Evolutionary conservation across 2,797 vertebrate species (phyloP), one percentile per base, ranked within the genome.

Genomic region (Coreius guichenoti): DNA sequence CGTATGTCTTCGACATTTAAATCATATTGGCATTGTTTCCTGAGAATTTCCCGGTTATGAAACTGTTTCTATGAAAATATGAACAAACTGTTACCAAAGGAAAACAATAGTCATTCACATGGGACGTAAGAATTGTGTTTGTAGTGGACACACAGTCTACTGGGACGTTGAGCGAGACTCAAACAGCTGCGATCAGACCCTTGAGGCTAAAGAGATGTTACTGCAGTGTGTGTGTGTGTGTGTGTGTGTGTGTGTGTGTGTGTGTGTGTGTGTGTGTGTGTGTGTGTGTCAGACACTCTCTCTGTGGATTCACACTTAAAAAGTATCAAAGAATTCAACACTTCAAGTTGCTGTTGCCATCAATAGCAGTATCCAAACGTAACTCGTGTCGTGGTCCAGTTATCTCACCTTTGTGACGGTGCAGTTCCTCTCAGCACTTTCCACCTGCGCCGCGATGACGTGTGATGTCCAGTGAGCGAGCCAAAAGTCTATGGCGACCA

Each of bases 401-500:
- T 81, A 4, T 56, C 92, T 91, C 86, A 99, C 98, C 97, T 94
- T 90, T 39, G 89, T 91, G 0, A 68, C 0, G 11, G 96, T 96
- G 61, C 97, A 98, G 94, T 98, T 98, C 65, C 23, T 91, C 26
- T 87, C 88, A 0, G 89, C 87, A 0, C 87, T 88, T 0, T 94
- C 92, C 0, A n/a, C 79, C 89, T 93, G 95, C 43, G 79, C 82
- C 1, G 86, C 61, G 86, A 98, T 96, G 89, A 96, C 95, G 0
- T 88, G 90, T 0, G 96, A 96, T 0, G 98, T 99, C 98, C 98
- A 99, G 89, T 95, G 93, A 0, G 98, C 98, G 82, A 99, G 94
- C 96, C 98, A 99, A 95, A 96, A 98, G 90, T 99, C 98, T 0
- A 98, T 99, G 91, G 97, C 96, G 17, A 99, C 96, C 97, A 99